These are phyloP conservation scores for Nothobranchius furzeri DNA, from an alignment of 2,113 vertebrate species.

Conservation along the genomic window DNA sequence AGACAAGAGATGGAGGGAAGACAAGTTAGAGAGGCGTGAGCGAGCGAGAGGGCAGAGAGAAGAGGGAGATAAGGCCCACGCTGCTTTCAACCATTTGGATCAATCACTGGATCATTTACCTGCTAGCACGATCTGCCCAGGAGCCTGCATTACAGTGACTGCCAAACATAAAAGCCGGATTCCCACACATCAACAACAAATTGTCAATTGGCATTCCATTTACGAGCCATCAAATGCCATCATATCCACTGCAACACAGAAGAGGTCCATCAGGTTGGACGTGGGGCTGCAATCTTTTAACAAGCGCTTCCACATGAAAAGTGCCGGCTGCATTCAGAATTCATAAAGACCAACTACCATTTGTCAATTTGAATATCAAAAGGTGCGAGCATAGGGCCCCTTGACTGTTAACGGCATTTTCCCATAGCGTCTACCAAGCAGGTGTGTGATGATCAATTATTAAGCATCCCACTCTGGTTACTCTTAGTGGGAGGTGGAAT, in stretches of 20 bases:
- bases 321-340: slow-evolving; percentile 65
- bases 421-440: slow-evolving; percentile 92
- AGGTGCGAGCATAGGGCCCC: slow-evolving; percentile 87
- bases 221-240: slow-evolving; percentile 94
- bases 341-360: slow-evolving; percentile 89
- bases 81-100: slow-evolving; percentile 87
- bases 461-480: slow-evolving; percentile 95
- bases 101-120: slow-evolving; percentile 91
- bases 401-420: slow-evolving; percentile 86
- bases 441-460: slow-evolving; percentile 99
- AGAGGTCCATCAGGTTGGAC: slow-evolving; percentile 88
- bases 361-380: slow-evolving; percentile 99
- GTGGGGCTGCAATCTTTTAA: slow-evolving; percentile 87
- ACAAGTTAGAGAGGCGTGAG: slow-evolving; percentile 39
- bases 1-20: slow-evolving; percentile 54
- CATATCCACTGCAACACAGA: slow-evolving; percentile 86
- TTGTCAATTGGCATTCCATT: slow-evolving; percentile 94
- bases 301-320: slow-evolving; percentile 85
- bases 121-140: slow-evolving; percentile 87
- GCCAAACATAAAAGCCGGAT: slow-evolving; percentile 82
- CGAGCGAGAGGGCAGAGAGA: slow-evolving; percentile 33
- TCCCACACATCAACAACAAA: slow-evolving; percentile 86
- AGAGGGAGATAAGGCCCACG: slow-evolving; percentile 65
- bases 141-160: slow-evolving; percentile 79
- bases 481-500: slow-evolving; percentile 86